phyloP scores from a whole-genome alignment of 1,140 invertebrate species.

The Ceratosolen fusciceps region DNA sequence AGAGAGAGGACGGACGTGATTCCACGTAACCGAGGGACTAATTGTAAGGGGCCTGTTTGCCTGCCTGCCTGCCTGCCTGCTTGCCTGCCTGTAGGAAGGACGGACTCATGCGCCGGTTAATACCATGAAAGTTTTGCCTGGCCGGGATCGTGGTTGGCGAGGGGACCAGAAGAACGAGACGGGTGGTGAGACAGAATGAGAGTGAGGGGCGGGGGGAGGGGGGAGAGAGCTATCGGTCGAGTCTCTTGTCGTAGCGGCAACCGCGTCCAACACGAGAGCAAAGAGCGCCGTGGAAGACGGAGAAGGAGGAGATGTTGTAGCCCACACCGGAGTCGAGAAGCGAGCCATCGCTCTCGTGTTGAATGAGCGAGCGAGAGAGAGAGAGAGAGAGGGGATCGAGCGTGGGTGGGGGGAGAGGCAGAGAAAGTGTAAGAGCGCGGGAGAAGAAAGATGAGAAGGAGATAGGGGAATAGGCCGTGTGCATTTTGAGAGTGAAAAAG shows the following conservation, averaged over 20 bases:
- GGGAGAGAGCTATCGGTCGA: background rate
- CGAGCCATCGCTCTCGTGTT: no score
- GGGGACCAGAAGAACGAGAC: no score
- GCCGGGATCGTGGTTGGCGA: slow-evolving; percentile 51
- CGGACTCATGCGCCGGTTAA: slow-evolving; percentile 65
- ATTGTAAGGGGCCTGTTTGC: slow-evolving; percentile 71
- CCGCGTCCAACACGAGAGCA: background rate
- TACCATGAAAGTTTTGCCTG: slow-evolving; percentile 58
- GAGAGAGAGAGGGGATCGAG: background rate
- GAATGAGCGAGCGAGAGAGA: slow-evolving; percentile 15
- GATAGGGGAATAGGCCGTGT: background rate
- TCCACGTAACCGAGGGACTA: slow-evolving; percentile 71
- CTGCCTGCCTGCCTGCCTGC: no score
- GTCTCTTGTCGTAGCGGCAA: background rate
- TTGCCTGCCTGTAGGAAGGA: slow-evolving; percentile 71
- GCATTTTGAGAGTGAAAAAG: background rate
- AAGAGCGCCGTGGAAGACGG: background rate
- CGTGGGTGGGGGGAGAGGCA: background rate
- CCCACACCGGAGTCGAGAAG: no score
- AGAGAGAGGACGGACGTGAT: slow-evolving; percentile 55
- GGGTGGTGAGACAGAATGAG: no score
- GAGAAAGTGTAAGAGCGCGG: background rate
- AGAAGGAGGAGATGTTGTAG: background rate
- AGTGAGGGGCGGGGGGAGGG: no score
- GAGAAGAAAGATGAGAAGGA: background rate